Evolutionary conservation across 2,888 invertebrate species (phyloP).

Genomic region (Zele albiditarsus): DNA sequence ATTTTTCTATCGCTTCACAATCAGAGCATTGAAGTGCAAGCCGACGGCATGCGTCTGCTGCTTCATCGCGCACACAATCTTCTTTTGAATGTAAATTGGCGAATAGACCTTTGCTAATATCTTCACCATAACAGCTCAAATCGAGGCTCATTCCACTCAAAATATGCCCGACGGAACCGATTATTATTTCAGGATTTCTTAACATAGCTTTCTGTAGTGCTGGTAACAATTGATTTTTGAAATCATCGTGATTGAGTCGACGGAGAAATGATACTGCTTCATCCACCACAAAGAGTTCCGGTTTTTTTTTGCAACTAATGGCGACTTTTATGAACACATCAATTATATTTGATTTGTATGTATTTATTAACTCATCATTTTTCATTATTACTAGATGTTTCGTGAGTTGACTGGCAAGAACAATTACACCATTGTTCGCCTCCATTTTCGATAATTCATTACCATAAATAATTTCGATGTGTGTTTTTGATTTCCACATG

Average conservation of each 20-base stretch:
- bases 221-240: conserved; percentile 84
- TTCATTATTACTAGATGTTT: conserved; percentile 75
- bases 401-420: conserved; percentile 80
- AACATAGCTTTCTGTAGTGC: conserved; percentile 93
- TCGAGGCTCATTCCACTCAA: conserved; percentile 82
- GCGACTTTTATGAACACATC: conserved; percentile 85
- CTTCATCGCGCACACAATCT: conserved; percentile 82
- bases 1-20: conserved; percentile 78
- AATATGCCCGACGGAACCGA: conserved; percentile 86
- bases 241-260: conserved; percentile 79
- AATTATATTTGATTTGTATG: conserved; percentile 78
- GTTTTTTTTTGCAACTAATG: conserved; percentile 85
- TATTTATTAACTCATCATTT: conserved; percentile 73
- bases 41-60: conserved; percentile 81
- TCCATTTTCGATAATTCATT: conserved; percentile 74
- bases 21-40: conserved; percentile 84
- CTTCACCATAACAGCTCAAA: conserved; percentile 84
- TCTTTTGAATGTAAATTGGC: conserved; percentile 91
- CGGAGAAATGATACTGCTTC: conserved; percentile 81
- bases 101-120: conserved; percentile 89
- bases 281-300: conserved; percentile 80
- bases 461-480: conserved; percentile 74
- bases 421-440: conserved; percentile 76
- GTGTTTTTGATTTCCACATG: conserved; percentile 72
- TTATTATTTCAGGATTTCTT: conserved; percentile 92